Evolutionary conservation across 2,797 vertebrate species (phyloP), one percentile per base, ranked within the genome.

Genomic region (Poeciliopsis gracilis): DNA sequence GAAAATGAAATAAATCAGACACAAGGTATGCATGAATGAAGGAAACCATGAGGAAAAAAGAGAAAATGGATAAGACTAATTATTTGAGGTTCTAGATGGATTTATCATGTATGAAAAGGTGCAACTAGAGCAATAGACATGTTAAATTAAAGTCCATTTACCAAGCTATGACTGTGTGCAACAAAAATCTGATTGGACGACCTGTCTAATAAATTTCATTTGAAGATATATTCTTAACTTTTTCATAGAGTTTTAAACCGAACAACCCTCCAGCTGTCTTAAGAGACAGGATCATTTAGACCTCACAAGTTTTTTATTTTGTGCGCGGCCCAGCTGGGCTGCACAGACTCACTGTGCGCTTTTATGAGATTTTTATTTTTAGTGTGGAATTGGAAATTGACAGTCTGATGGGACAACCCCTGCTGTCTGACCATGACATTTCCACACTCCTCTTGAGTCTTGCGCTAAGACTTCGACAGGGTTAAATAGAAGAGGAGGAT

Each of bases 1-100:
- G 89, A 93, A 93, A 94, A 92, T 91, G 87, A 91, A 94, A 90
- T 88, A 89, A 92, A 88, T 92, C 88, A 76, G 91, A 93, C 92
- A 89, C 90, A 93, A 75, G 59, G 45, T 85, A 91, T 93, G 93
- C 90, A 92, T 86, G 90, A 91, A 82, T 88, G 80, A 91, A 86
- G 70, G 76, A 87, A 87, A 92, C 90, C 94, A 94, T 90, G 91
- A 93, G 89, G 83, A 88, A 90, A 90, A 90, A 92, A 78, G 87
- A 92, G 91, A 81, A 88, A 88, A 90, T 84, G 86, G 82, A 83
- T 80, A 78, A 86, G 77, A 81, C 76, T 84, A 89, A 75, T 86
- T 83, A 77, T 82, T 67, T 75, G 72, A 79, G 57, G 77, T 72
- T 86, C 75, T 76, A 86, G 47, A 51, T 82, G 82, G 82, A 66